These are phyloP conservation scores for Psittacus erithacus DNA, from an alignment of 2,113 vertebrate genomes.

Conservation along the genomic window DNA sequence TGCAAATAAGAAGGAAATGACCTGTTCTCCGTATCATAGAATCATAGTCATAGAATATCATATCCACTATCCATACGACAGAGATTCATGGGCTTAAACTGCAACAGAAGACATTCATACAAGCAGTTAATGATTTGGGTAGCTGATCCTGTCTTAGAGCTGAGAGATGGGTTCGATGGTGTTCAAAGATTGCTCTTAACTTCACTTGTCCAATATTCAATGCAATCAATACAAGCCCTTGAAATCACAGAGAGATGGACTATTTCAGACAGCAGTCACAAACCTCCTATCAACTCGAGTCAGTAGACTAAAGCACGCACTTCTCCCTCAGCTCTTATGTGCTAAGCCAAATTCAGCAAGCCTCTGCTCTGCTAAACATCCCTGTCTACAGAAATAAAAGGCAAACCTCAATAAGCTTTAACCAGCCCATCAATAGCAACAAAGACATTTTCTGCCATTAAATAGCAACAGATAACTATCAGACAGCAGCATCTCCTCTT, in stretches of 20 bases:
- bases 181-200: conserved; percentile 28
- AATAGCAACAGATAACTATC: background rate
- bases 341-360: background rate
- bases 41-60: too few species aligned
- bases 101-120: background rate
- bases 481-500: background rate
- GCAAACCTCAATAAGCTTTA: conserved; percentile 3
- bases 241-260: background rate
- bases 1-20: background rate
- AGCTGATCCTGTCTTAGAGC: background rate
- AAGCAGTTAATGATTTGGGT: background rate
- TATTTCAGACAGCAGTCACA: background rate
- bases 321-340: background rate
- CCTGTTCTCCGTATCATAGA: background rate
- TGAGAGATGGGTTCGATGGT: background rate
- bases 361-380: background rate
- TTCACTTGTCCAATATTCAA: background rate
- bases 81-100: background rate
- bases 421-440: background rate
- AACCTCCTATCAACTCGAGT: background rate
- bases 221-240: background rate
- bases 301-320: background rate
- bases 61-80: background rate
- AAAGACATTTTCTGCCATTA: background rate
- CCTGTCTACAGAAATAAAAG: background rate